Conservation (phyloP, 2,113 vertebrate species). For the Leucopsar rothschildi region DNA sequence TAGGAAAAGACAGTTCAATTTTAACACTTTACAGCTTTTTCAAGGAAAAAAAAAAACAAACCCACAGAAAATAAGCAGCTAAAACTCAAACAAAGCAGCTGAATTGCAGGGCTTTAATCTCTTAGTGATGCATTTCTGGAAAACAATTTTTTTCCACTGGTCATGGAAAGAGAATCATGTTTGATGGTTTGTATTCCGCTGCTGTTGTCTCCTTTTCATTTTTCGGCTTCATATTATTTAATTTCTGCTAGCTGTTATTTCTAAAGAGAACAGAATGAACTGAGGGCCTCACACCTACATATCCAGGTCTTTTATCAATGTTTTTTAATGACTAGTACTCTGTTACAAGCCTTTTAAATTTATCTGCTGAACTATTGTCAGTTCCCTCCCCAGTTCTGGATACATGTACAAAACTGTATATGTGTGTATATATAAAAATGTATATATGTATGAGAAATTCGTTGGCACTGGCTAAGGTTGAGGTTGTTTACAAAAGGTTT, state of each 20-base stretch:
- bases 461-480: not conserved
- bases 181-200: not conserved
- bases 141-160: not conserved
- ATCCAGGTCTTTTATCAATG: not conserved
- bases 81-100: not conserved
- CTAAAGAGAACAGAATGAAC: not conserved
- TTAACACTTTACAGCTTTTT: not conserved
- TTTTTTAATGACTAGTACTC: not conserved
- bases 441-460: not conserved
- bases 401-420: not conserved
- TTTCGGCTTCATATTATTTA: not conserved
- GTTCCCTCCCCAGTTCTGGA: not conserved
- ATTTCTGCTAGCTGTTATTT: not conserved
- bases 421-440: not conserved
- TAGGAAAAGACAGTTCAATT: not conserved
- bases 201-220: not conserved
- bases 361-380: not conserved
- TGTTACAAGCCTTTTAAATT: not conserved
- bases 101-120: not conserved
- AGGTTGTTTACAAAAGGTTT: not conserved
- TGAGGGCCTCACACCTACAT: not conserved
- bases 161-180: not conserved
- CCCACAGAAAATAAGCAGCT: not conserved
- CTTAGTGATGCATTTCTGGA: not conserved
- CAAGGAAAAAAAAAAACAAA: not conserved